Evolutionary conservation across 1,140 invertebrate species (phyloP).

Genomic region (Pectinophora gossypiella): DNA sequence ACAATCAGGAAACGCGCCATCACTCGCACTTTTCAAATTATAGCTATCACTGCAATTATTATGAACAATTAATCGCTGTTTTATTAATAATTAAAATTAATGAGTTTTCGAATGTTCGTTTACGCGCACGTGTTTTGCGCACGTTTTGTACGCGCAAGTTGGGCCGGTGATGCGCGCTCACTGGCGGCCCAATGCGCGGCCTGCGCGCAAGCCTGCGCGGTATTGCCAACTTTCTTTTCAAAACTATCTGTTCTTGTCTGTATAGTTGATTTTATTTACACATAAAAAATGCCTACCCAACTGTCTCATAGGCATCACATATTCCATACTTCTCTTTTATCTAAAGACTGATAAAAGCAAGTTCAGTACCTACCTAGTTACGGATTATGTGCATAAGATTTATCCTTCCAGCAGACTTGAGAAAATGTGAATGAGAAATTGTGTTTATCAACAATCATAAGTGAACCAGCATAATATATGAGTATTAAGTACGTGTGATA

Average conservation of each 20-base stretch:
- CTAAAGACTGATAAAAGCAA: too few relatives aligned
- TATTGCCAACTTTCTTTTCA: too few relatives aligned
- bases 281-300: too few relatives aligned
- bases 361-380: too few relatives aligned
- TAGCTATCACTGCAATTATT: neutral
- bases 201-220: neutral
- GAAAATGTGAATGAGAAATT: too few relatives aligned
- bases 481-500: neutral
- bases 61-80: neutral
- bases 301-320: too few relatives aligned
- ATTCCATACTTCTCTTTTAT: too few relatives aligned
- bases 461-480: neutral
- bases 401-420: too few relatives aligned
- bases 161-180: neutral
- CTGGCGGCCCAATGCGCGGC: neutral
- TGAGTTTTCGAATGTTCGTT: neutral
- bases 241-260: too few relatives aligned
- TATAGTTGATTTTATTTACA: too few relatives aligned
- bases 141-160: neutral
- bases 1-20: conserved; percentile 4
- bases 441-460: neutral
- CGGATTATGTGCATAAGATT: too few relatives aligned
- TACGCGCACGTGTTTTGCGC: neutral
- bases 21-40: too few relatives aligned
- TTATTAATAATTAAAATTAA: neutral